Base-by-base conservation (phyloP, 2,888 invertebrate genomes). In the Punctoribates punctum region DNA sequence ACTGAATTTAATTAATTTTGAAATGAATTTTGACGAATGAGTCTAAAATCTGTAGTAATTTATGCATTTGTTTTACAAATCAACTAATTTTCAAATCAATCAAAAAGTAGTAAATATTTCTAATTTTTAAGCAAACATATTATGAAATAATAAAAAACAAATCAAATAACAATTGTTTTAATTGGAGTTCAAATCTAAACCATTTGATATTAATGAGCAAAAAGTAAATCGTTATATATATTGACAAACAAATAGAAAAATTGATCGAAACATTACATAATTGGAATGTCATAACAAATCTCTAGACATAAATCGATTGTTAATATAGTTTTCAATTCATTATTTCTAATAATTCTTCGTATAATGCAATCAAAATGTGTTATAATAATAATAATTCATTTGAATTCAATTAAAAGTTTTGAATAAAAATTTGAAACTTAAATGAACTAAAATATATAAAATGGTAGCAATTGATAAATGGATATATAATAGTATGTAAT, bases 401-500 rank as follows among this genome's bases (percentile, higher is more conserved):
- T n/a, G 51, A 25, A 25, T 57, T 57, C n/a, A 57, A 57, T 57
- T 23, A 57, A 25, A 23, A 11, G 23, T 8, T 57, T 57, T 57
- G 20, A 20, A 20, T 25, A 17, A 65, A 34, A 15, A 65, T 34
- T 65, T 65, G n/a, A 65, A 65, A 62, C 25, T 65, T 11, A 65
- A 65, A 38, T 65, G 65, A 65, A 65, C 65, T 65, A 65, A 65
- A 65, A 65, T 65, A 34, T 65, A 65, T 65, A 65, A 65, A 57
- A 65, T 65, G 65, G 34, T 65, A 65, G 65, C 65, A 65, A 65
- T 57, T 25, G 57, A 25, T 57, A 20, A 57, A 57, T 57, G 57
- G 57, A 57, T 57, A 57, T 57, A 57, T 51, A 51, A 51, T 20
- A 17, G 51, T 51, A 51, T 57, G 57, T 57, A 57, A 57, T 57